phyloP scores from a whole-genome alignment of 2,113 vertebrate genomes.

The Nothobranchius kuhntae region DNA sequence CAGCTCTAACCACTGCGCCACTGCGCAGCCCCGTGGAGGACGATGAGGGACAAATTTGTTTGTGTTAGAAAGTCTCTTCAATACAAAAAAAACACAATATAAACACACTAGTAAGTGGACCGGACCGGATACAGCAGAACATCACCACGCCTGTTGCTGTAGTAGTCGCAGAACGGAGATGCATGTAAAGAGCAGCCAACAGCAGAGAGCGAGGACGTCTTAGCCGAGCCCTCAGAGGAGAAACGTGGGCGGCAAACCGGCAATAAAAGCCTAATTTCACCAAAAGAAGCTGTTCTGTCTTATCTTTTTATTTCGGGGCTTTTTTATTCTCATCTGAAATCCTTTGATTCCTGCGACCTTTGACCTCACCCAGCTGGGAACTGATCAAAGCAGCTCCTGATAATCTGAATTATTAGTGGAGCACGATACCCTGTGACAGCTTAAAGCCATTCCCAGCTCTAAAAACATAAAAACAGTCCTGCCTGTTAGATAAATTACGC shows the following conservation, averaged over 20 bases:
- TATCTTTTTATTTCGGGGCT: constrained; percentile 32
- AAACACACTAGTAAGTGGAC: background rate
- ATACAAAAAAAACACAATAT: background rate
- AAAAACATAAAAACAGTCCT: constrained; percentile 25
- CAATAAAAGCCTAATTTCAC: constrained; percentile 55
- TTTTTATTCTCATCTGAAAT: constrained; percentile 39
- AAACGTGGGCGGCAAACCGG: constrained; percentile 49
- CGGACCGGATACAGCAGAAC: too few species aligned
- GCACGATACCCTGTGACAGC: background rate
- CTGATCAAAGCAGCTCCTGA: constrained; percentile 12
- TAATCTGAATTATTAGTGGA: constrained; percentile 27
- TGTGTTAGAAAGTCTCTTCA: too few species aligned
- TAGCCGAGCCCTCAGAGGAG: constrained; percentile 46
- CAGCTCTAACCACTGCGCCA: too few species aligned
- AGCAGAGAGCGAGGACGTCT: constrained; percentile 34
- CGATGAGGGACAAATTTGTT: too few species aligned
- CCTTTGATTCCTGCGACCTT: constrained; percentile 30
- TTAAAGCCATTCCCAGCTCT: constrained; percentile 10
- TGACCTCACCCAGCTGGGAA: constrained; percentile 5
- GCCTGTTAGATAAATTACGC: constrained; percentile 54
- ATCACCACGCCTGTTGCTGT: background rate
- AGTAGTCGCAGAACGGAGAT: constrained; percentile 34
- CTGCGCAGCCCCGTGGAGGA: too few species aligned
- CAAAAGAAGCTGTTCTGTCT: constrained; percentile 39
- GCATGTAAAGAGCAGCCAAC: constrained; percentile 46